Evolutionary conservation across 2,888 invertebrate genomes (phyloP).

Genomic region (Choristoneura rosaceana): DNA sequence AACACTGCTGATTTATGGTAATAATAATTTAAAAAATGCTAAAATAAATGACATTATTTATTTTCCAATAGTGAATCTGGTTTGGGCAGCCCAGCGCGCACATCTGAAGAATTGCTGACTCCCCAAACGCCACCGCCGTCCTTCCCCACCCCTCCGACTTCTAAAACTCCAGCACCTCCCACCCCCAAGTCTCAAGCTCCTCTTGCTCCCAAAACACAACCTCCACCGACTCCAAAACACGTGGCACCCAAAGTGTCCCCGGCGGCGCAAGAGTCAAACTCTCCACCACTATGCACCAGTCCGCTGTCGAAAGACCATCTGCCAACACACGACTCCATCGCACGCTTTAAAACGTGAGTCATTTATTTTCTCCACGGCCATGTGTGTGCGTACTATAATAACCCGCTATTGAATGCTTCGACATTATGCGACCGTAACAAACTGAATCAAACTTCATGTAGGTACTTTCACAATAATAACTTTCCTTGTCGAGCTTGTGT

Average conservation of each 20-base stretch:
- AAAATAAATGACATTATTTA: background rate
- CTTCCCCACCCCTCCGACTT: slow-evolving; percentile 49
- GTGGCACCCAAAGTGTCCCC: slow-evolving; percentile 50
- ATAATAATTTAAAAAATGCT: too few species aligned
- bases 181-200: slow-evolving; percentile 43
- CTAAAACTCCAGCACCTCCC: slow-evolving; percentile 52
- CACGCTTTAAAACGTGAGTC: slow-evolving; percentile 81
- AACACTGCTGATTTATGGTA: too few species aligned
- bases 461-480: slow-evolving; percentile 12
- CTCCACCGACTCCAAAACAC: slow-evolving; percentile 28
- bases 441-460: slow-evolving; percentile 30
- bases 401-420: slow-evolving; percentile 28
- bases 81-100: slow-evolving; percentile 74
- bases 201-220: slow-evolving; percentile 44
- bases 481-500: background rate
- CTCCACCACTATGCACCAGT: slow-evolving; percentile 77
- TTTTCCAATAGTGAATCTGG: slow-evolving; percentile 74
- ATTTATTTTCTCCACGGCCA: slow-evolving; percentile 28
- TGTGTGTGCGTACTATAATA: slow-evolving; percentile 47
- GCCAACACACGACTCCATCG: slow-evolving; percentile 74
- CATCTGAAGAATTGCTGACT: slow-evolving; percentile 73
- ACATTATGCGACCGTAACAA: slow-evolving; percentile 23
- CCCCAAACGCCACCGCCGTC: slow-evolving; percentile 73
- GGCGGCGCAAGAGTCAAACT: slow-evolving; percentile 62
- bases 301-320: slow-evolving; percentile 72